A percentile compares a stretch with the other conserved stretches of the same genome.
Evolutionary conservation across 2,797 vertebrate species (phyloP).

Genomic region (Sebastes itinus): DNA sequence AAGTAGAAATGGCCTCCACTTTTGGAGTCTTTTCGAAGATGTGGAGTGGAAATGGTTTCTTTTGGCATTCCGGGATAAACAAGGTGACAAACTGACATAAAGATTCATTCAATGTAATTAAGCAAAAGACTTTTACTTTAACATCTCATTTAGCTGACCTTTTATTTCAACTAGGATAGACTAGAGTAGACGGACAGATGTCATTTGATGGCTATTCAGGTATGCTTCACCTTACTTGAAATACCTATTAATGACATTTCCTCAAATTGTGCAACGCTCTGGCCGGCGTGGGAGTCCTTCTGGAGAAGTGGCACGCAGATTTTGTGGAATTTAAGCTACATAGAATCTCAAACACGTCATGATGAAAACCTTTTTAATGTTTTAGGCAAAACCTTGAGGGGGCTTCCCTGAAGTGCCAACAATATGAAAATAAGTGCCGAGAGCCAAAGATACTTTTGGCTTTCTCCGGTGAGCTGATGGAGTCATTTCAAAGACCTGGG

Average conservation of each 20-base stretch:
- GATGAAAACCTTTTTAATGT: slow-evolving; percentile 68
- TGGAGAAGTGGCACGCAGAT: slow-evolving; percentile 49
- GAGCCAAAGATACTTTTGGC: slow-evolving; percentile 79
- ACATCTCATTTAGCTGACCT: background rate
- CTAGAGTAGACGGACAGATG: slow-evolving; percentile 1
- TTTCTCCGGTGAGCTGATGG: slow-evolving; percentile 51
- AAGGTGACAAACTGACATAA: background rate
- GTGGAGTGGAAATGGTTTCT: background rate
- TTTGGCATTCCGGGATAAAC: background rate
- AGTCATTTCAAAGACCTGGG: slow-evolving; percentile 72
- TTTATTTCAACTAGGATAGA: background rate
- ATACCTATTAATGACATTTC: slow-evolving; percentile 30
- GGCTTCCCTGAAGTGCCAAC: slow-evolving; percentile 61
- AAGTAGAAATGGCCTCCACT: background rate
- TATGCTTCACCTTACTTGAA: slow-evolving; percentile 14
- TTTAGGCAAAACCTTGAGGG: slow-evolving; percentile 65
- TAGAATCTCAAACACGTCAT: slow-evolving; percentile 55
- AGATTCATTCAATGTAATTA: background rate
- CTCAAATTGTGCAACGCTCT: slow-evolving; percentile 20
- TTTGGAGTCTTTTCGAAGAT: background rate
- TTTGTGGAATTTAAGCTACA: slow-evolving; percentile 62
- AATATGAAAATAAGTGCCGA: slow-evolving; percentile 63
- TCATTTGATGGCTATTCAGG: slow-evolving; percentile 15
- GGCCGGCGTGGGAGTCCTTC: slow-evolving; percentile 2
- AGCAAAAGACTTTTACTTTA: slow-evolving; percentile 8